Conservation (phyloP, 1,140 invertebrate species). For the Eueides isabella region DNA sequence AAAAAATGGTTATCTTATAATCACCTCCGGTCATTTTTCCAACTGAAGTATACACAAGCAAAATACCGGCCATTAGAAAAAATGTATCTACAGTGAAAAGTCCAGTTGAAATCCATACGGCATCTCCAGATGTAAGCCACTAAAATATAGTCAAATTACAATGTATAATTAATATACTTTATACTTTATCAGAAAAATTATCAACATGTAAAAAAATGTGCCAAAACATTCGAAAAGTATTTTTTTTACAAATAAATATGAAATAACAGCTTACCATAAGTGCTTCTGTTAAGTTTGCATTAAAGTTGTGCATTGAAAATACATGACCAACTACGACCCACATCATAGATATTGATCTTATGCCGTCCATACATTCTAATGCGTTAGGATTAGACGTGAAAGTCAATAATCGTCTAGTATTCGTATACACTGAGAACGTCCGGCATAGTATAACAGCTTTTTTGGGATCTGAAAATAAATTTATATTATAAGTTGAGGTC, state of each 20-base stretch:
- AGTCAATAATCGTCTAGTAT: slow-evolving; percentile 54
- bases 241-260: too few relatives aligned
- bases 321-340: slow-evolving; percentile 87
- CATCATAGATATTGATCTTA: slow-evolving; percentile 84
- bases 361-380: slow-evolving; percentile 81
- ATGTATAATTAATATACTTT: too few relatives aligned
- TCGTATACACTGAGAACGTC: slow-evolving; percentile 67
- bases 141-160: slow-evolving; percentile 37
- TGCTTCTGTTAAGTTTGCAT: slow-evolving; percentile 20
- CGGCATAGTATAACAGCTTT: slow-evolving; percentile 29
- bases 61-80: slow-evolving; percentile 82
- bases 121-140: slow-evolving; percentile 56
- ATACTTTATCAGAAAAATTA: too few relatives aligned
- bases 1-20: too few relatives aligned
- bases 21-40: slow-evolving; percentile 76
- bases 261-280: slow-evolving; percentile 15
- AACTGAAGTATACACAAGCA: slow-evolving; percentile 82
- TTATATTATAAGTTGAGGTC: too few relatives aligned
- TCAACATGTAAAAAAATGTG: too few relatives aligned
- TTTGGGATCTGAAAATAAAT: slow-evolving; percentile 43
- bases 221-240: too few relatives aligned
- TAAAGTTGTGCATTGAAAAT: slow-evolving; percentile 46
- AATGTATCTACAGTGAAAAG: slow-evolving; percentile 83
- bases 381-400: slow-evolving; percentile 44
- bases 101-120: slow-evolving; percentile 64